Evolutionary conservation across 2,888 invertebrate genomes (phyloP).

Genomic region (Limnephilus auricula): DNA sequence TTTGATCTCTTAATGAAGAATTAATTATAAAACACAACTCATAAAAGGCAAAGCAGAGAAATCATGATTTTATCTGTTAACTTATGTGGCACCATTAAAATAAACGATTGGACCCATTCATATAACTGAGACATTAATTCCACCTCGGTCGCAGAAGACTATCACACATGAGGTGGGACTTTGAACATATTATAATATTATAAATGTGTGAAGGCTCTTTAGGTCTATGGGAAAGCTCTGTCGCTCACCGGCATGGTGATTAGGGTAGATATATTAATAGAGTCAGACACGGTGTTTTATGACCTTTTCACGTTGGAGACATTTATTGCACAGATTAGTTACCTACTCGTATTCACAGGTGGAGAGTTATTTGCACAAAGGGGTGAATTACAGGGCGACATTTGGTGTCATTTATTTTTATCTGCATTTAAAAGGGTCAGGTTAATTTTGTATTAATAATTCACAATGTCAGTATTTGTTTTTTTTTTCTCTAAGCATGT

Average conservation of each 20-base stretch:
- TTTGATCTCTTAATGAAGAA: neutral
- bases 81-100: neutral
- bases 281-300: constrained; percentile 34
- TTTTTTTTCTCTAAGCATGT: neutral
- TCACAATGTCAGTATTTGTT: neutral
- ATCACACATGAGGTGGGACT: neutral
- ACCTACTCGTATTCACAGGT: neutral
- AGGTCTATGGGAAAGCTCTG: constrained; percentile 13
- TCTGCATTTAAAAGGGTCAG: neutral
- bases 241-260: constrained; percentile 21
- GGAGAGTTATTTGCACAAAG: neutral
- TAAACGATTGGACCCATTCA: neutral
- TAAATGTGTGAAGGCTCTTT: neutral
- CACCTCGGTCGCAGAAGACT: neutral
- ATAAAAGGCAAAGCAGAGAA: neutral
- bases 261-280: constrained; percentile 23
- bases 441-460: neutral
- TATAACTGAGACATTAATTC: neutral
- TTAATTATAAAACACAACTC: neutral
- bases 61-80: neutral
- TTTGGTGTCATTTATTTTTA: neutral
- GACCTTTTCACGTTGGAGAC: constrained; percentile 33
- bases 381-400: neutral
- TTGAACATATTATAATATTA: neutral
- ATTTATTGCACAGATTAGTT: constrained; percentile 44